phyloP scores from a whole-genome alignment of 2,113 vertebrate species.

The Odontesthes bonariensis region DNA sequence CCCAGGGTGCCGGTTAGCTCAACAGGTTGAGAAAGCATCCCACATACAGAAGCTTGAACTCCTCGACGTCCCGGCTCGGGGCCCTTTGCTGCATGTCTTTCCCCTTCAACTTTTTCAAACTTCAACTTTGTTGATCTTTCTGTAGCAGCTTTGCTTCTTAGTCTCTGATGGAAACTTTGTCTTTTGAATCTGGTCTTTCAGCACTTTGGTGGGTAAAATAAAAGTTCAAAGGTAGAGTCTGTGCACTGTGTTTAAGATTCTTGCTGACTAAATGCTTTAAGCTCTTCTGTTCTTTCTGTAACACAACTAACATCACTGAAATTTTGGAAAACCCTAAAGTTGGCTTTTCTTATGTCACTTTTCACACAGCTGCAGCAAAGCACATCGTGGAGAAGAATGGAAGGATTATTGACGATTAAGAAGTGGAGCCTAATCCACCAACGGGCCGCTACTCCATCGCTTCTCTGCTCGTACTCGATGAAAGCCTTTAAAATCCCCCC shows the following conservation, averaged over 20 bases:
- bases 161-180: not conserved
- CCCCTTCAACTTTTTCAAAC: too few species aligned
- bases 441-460: constrained; percentile 21
- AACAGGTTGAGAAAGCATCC: too few species aligned
- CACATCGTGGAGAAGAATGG: constrained; percentile 35
- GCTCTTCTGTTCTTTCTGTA: not conserved
- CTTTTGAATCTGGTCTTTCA: not conserved
- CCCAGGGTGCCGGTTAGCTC: too few species aligned
- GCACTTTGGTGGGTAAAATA: constrained; percentile 1
- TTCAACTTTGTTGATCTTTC: too few species aligned
- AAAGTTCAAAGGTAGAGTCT: not conserved
- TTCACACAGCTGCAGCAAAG: constrained; percentile 28
- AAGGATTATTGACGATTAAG: constrained; percentile 54
- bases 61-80: too few species aligned
- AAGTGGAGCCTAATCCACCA: constrained; percentile 31
- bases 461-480: constrained; percentile 19
- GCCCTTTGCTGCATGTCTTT: too few species aligned
- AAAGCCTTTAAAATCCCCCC: constrained; percentile 34
- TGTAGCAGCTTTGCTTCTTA: not conserved
- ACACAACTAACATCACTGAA: constrained; percentile 4
- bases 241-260: not conserved
- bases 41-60: too few species aligned
- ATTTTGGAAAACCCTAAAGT: constrained; percentile 27
- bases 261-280: constrained; percentile 13
- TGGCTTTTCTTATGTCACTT: not conserved